Evolutionary conservation across 2,113 vertebrate species (phyloP).

Genomic region (Crotalus horridus): DNA sequence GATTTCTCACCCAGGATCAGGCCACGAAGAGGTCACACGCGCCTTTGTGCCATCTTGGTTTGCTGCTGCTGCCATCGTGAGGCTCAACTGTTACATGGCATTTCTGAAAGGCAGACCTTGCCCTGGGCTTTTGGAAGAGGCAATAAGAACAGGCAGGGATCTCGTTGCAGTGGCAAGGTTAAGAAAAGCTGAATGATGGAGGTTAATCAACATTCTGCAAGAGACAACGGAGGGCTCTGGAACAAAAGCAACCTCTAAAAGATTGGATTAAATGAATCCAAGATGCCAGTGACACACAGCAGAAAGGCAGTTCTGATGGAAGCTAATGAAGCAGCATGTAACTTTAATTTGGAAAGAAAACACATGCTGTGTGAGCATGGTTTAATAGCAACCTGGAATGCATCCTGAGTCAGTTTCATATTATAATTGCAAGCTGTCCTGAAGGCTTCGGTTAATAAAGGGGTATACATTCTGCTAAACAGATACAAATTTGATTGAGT

Average conservation of each 20-base stretch:
- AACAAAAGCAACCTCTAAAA: neutral
- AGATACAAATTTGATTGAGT: neutral
- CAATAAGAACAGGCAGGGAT: constrained; percentile 35
- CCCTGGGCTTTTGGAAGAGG: accelerated
- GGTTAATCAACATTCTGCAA: neutral
- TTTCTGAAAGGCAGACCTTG: neutral
- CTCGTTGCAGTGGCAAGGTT: neutral
- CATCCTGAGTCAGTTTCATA: neutral
- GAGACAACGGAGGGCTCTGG: accelerated
- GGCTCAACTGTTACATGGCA: constrained; percentile 16
- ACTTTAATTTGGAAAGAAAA: neutral
- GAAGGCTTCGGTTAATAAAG: neutral
- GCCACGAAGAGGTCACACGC: constrained; percentile 57
- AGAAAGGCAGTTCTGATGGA: constrained; percentile 6
- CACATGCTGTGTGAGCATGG: neutral
- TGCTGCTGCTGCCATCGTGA: constrained; percentile 66
- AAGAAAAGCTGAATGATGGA: neutral
- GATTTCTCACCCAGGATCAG: constrained; percentile 52
- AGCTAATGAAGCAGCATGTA: neutral
- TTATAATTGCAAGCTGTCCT: neutral
- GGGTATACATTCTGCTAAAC: neutral
- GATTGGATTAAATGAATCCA: neutral
- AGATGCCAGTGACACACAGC: neutral
- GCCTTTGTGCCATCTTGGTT: constrained; percentile 34
- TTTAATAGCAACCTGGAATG: neutral